A percentile compares a stretch with the other conserved stretches of the same genome.
These are phyloP conservation scores for Guaruba guarouba DNA, from an alignment of 2,113 vertebrate genomes.

Conservation along the genomic window DNA sequence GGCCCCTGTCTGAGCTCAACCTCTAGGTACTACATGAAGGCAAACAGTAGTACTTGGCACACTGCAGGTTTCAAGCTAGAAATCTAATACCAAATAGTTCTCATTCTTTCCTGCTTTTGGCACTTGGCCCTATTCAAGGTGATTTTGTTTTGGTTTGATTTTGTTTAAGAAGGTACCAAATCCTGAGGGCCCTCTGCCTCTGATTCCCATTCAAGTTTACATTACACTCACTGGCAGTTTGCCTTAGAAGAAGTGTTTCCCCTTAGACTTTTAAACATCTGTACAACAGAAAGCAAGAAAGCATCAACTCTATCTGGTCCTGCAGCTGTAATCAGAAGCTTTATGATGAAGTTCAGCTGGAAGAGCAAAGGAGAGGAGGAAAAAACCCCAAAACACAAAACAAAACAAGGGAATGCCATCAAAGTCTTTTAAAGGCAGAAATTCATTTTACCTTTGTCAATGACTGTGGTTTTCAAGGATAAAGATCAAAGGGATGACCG, in stretches of 20 bases:
- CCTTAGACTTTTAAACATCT: background rate
- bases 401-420: conserved; percentile 68
- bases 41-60: background rate
- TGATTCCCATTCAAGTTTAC: background rate
- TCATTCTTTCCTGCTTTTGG: background rate
- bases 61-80: background rate
- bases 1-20: conserved; percentile 7
- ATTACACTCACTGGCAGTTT: background rate
- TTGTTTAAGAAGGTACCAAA: conserved; percentile 5
- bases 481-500: conserved; percentile 78
- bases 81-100: conserved; percentile 26
- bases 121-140: background rate
- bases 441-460: conserved; percentile 75
- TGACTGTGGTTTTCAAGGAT: conserved; percentile 78
- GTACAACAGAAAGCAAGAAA: background rate
- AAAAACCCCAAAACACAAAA: background rate
- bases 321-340: conserved; percentile 61
- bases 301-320: conserved; percentile 18
- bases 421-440: conserved; percentile 71
- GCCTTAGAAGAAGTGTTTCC: background rate
- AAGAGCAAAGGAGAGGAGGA: conserved; percentile 17
- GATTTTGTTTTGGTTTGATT: background rate
- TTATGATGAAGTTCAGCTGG: conserved; percentile 50
- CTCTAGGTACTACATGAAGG: background rate
- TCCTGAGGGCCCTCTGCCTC: background rate